Evolutionary conservation across 2,888 invertebrate species (phyloP).

Genomic region (Blastobasis lacticolella): DNA sequence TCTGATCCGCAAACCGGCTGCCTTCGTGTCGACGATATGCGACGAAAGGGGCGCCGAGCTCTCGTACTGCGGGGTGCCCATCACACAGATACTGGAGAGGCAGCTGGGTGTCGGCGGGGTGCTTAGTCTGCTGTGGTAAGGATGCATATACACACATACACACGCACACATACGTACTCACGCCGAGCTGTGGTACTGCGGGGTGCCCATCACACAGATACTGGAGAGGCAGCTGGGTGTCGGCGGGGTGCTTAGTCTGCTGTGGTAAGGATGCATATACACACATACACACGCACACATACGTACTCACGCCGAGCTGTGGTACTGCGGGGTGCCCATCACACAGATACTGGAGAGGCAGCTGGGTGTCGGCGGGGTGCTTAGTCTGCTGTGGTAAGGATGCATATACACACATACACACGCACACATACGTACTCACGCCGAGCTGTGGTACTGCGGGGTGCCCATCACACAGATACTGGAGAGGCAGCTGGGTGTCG

Average conservation of each 20-base stretch:
- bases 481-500: constrained; percentile 96
- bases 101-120: constrained; percentile 98
- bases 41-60: constrained; percentile 99
- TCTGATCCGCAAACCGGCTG: constrained; percentile 97
- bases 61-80: constrained; percentile 95
- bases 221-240: constrained; percentile 96
- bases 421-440: no score
- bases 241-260: constrained; percentile 95
- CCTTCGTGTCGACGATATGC: constrained; percentile 99
- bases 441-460: constrained; percentile 97
- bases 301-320: constrained; percentile 86
- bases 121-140: constrained; percentile 92
- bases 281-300: no score
- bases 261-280: constrained; percentile 86
- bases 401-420: no score
- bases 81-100: constrained; percentile 90
- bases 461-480: constrained; percentile 91
- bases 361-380: constrained; percentile 97
- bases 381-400: constrained; percentile 90
- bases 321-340: constrained; percentile 96
- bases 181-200: constrained; percentile 97
- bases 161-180: not conserved
- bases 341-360: constrained; percentile 93
- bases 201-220: constrained; percentile 91
- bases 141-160: constrained; percentile 2